These are phyloP conservation scores for Miniopterus natalensis DNA, from an alignment of 2,113 vertebrate genomes.

Conservation along the genomic window DNA sequence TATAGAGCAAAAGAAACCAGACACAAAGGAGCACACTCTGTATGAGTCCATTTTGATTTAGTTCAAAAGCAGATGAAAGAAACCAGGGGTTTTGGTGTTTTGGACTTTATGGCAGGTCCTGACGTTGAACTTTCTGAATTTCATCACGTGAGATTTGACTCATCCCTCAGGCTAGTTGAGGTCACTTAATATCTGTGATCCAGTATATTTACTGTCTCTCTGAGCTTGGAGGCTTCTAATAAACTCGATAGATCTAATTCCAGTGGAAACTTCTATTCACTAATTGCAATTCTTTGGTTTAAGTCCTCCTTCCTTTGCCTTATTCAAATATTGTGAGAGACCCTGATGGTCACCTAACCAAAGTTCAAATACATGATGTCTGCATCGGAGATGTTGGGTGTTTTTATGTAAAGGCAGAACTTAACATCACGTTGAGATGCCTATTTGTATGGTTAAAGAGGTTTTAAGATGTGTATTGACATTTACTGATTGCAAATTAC, in stretches of 20 bases:
- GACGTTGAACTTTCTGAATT: not conserved
- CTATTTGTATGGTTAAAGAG: not conserved
- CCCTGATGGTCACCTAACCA: fast-evolving
- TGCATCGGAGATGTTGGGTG: not conserved
- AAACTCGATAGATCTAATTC: not conserved
- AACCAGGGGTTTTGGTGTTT: not conserved
- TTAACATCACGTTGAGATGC: not conserved
- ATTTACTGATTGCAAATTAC: not conserved
- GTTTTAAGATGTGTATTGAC: not conserved
- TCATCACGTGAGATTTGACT: not conserved
- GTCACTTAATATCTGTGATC: too few species aligned
- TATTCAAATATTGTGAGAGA: not conserved
- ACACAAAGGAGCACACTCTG: not conserved
- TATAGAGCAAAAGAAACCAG: not conserved
- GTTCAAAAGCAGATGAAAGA: not conserved
- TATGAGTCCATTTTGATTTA: not conserved
- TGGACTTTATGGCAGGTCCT: not conserved
- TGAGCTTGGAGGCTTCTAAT: not conserved
- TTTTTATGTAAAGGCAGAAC: not conserved
- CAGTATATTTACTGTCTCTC: not conserved
- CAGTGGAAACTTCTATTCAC: not conserved
- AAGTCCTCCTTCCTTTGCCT: not conserved
- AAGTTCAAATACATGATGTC: not conserved
- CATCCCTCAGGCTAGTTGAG: not conserved
- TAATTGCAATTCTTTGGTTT: not conserved